Base-by-base conservation (phyloP, 2,797 vertebrate genomes). In the Micromesistius poutassou region DNA sequence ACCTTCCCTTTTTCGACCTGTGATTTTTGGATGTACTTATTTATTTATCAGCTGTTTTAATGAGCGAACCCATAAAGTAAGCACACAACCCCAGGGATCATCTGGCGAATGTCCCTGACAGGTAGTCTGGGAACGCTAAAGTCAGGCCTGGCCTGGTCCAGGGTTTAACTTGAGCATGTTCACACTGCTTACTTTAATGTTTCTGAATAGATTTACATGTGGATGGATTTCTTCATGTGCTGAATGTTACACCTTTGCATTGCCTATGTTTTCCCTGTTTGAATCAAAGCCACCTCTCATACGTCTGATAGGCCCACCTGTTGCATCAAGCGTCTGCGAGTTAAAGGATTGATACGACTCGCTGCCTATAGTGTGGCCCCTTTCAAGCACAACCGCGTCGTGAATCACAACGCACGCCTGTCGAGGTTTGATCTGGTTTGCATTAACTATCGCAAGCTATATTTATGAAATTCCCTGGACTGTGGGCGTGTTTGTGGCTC, bases 31-130 rank as follows among this genome's bases (percentile, higher is more conserved):
- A 62, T 62, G 55, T 25, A 25, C 25, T 62, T 62, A n/a, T n/a
- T 62, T 62, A 62, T 92, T 92, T 88, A 90, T 84, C 19, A 12
- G 81, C 84, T 42, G 25, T 73, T 89, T 93, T 91, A 87, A 92
- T 82, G 80, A 79, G 40, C 1, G 70, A 70, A 77, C 84, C 76
- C 36, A 38, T 38, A 38, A 38, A 38, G 76, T 85, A 74, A 85
- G 81, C 78, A 79, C 77, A 75, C 5, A 8, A 16, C 81, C 77
- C 73, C 75, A 79, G 77, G 78, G 81, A 83, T 88, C 81, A 81
- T 80, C 85, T 86, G 75, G 81, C 83, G 81, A 81, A 80, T 75
- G 78, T 87, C 82, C 74, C 71, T 79, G 38, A 82, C 76, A 86
- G 81, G 85, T 84, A 85, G 77, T 62, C 22, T 62, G 46, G 72